These are phyloP conservation scores for Hoplodrina ambigua DNA, from an alignment of 2,888 invertebrate species.

Conservation along the genomic window DNA sequence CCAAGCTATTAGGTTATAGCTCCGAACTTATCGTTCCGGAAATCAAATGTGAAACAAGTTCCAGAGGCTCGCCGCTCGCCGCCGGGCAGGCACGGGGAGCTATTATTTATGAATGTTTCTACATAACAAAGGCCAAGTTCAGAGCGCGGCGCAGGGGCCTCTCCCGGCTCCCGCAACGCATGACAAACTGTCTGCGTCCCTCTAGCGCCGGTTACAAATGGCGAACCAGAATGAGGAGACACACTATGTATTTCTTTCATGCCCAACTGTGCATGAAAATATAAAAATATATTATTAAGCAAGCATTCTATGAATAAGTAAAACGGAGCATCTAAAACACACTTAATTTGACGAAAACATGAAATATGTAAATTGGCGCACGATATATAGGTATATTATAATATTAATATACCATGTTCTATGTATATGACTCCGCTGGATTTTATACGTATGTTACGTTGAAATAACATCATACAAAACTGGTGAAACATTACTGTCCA, in stretches of 20 bases:
- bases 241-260: conserved; percentile 47
- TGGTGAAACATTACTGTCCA: too few species aligned
- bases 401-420: not conserved
- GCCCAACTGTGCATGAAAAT: conserved; percentile 47
- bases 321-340: conserved; percentile 20
- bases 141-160: not conserved
- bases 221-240: conserved; percentile 36
- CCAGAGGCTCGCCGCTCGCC: not conserved
- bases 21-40: conserved; percentile 12
- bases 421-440: too few species aligned
- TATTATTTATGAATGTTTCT: conserved; percentile 43
- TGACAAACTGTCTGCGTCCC: conserved; percentile 43
- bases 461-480: too few species aligned
- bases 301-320: conserved; percentile 44
- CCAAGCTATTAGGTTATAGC: not conserved
- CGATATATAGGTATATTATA: conserved; percentile 15
- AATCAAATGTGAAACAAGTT: conserved; percentile 27
- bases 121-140: conserved; percentile 9
- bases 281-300: conserved; percentile 27
- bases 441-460: too few species aligned
- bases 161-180: conserved; percentile 23
- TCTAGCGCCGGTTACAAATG: conserved; percentile 40
- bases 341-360: conserved; percentile 32
- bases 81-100: conserved; percentile 3
- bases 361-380: conserved; percentile 42